Base-by-base conservation (phyloP, 2,888 invertebrate species). In the Geophilus truncorum region DNA sequence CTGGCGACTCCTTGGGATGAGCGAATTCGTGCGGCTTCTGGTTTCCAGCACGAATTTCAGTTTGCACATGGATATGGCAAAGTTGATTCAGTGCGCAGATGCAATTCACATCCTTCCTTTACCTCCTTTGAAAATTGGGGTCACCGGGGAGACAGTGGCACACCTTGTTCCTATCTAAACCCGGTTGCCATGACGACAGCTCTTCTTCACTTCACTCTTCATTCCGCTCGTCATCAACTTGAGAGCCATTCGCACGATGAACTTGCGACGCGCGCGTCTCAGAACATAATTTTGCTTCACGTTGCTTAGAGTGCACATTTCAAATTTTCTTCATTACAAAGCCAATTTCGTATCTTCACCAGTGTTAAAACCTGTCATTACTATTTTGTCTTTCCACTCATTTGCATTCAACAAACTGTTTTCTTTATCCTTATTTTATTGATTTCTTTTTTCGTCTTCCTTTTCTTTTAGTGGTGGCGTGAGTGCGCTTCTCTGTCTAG, bases 201-300 rank as follows among this genome's bases (percentile, higher is more conserved):
- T 62, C 62, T 62, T 62, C 62, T 62, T 62, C 62, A 62, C 62
- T 62, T 62, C 62, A 62, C 62, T 62, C 62, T 62, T 62, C 62
- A 62, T 62, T 62, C 62, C 6, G 62, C 62, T 62, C 25, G 62
- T 62, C 62, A 62, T 62, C 62, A 62, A 62, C 62, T 62, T 62
- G 62, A 62, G 62, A 62, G 62, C 28, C 62, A 62, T 62, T 62
- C 62, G 62, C 62, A 62, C 62, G 62, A 62, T 62, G 62, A 62
- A 62, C 62, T 62, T 62, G 62, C 28, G 62, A 23, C 62, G 62
- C 62, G 62, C 9, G 23, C 62, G 62, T 62, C 62, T 23, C 62
- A 12, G 62, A 62, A 62, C 62, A 62, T 62, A 62, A 62, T 62
- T 62, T 62, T 62, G 15, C 25, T 25, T 25, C 25, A 62, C 62